Percentiles rank a stretch among this genome's conserved stretches.
Conservation (phyloP, 2,888 invertebrate genomes). For the Theretra japonica region DNA sequence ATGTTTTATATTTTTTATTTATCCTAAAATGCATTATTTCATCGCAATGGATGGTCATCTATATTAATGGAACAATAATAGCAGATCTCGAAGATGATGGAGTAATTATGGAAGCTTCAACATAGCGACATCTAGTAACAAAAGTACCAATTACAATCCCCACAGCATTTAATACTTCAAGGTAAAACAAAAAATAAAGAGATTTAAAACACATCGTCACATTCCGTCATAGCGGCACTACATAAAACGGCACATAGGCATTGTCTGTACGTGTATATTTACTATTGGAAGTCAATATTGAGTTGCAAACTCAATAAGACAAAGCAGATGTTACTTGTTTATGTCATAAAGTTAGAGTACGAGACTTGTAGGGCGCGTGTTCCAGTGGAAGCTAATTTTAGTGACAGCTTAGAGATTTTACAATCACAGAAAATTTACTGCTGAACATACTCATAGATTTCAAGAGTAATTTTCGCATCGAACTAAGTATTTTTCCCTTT, state of each 20-base stretch:
- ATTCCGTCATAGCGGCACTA: not conserved
- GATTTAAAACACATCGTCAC: not conserved
- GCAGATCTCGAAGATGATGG: no score
- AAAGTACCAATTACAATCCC: not conserved
- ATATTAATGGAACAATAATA: no score
- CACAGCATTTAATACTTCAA: no score
- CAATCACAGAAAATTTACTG: no score
- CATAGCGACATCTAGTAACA: not conserved
- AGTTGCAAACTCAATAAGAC: constrained; percentile 77
- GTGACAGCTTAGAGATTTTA: not conserved
- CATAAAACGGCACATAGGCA: constrained; percentile 9
- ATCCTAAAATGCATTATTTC: no score
- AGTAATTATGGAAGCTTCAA: no score
- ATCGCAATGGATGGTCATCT: no score
- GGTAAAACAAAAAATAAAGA: no score
- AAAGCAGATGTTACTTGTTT: constrained; percentile 76
- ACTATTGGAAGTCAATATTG: constrained; percentile 69
- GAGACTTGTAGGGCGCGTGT: constrained; percentile 35
- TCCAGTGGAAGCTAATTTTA: constrained; percentile 38
- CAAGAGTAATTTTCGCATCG: no score
- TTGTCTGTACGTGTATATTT: constrained; percentile 41
- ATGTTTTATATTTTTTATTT: no score
- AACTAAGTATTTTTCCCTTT: no score
- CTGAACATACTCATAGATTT: no score
- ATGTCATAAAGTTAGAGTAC: constrained; percentile 64